Conservation (phyloP, 2,113 vertebrate species). For the Varanus komodoensis region DNA sequence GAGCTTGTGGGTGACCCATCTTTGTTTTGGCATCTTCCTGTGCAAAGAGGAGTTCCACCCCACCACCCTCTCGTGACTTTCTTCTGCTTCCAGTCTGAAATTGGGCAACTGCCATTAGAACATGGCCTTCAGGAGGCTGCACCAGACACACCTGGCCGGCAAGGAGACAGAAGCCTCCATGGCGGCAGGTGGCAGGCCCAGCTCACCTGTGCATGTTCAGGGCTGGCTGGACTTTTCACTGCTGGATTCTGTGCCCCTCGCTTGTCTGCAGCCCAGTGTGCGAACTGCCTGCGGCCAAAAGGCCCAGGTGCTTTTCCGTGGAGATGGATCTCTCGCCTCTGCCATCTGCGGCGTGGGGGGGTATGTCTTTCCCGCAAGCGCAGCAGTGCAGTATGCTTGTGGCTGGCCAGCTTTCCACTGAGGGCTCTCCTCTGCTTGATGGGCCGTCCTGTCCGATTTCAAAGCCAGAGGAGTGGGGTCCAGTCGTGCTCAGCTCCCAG, state of each 20-base stretch:
- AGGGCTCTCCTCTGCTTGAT: no score
- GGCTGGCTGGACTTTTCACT: not conserved
- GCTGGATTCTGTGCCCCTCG: not conserved
- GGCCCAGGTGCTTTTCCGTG: not conserved
- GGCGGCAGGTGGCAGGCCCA: not conserved
- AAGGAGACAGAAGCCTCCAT: not conserved
- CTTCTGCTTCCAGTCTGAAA: not conserved
- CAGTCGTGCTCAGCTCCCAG: no score
- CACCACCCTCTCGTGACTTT: not conserved
- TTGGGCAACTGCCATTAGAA: conserved; percentile 7
- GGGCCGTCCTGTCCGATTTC: no score
- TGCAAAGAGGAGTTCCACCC: no score
- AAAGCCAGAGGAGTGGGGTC: no score
- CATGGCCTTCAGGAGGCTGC: not conserved
- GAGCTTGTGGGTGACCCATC: not conserved
- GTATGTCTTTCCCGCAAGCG: not conserved
- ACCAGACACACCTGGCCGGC: not conserved
- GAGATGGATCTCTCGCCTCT: not conserved
- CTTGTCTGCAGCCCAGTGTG: not conserved
- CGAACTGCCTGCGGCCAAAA: not conserved
- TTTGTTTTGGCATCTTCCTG: not conserved
- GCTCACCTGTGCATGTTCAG: not conserved
- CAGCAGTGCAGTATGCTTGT: not conserved
- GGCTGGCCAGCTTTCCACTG: not conserved
- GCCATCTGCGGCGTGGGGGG: not conserved